Evolutionary conservation across 2,113 vertebrate genomes (phyloP).

Genomic region (Takifugu bimaculatus): DNA sequence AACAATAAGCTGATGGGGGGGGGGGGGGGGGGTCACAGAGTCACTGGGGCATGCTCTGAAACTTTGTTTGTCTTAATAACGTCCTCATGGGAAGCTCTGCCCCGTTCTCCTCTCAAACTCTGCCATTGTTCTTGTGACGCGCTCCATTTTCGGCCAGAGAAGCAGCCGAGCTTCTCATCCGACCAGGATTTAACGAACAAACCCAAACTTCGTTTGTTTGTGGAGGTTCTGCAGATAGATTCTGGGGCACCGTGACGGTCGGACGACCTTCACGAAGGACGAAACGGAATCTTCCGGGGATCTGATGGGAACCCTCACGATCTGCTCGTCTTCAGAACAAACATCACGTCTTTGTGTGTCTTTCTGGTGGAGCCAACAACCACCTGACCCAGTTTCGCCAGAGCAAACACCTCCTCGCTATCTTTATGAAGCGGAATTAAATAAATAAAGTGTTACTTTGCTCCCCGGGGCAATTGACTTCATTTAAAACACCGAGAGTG

Average conservation of each 20-base stretch:
- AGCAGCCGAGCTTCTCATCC: too few relatives aligned
- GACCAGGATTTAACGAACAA: too few relatives aligned
- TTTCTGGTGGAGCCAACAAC: slow-evolving; percentile 2
- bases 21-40: slow-evolving; percentile 26
- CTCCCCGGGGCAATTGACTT: slow-evolving; percentile 25
- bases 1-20: slow-evolving; percentile 22
- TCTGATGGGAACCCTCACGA: neutral
- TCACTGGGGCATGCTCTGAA: slow-evolving; percentile 56
- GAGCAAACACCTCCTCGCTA: slow-evolving; percentile 10
- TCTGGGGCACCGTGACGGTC: neutral
- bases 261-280: neutral
- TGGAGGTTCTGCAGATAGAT: neutral
- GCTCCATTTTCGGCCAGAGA: too few relatives aligned
- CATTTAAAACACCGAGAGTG: slow-evolving; percentile 37
- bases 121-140: neutral
- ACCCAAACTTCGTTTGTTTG: neutral
- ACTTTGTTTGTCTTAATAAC: slow-evolving; percentile 53
- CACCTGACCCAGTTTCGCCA: slow-evolving; percentile 26
- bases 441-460: slow-evolving; percentile 27
- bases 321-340: neutral
- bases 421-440: slow-evolving; percentile 26
- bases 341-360: neutral
- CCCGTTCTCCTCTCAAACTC: slow-evolving; percentile 25
- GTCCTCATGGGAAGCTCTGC: slow-evolving; percentile 45
- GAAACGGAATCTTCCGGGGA: neutral